These are phyloP conservation scores for Cerastis rubricosa DNA, from an alignment of 2,888 invertebrate genomes.

Conservation along the genomic window DNA sequence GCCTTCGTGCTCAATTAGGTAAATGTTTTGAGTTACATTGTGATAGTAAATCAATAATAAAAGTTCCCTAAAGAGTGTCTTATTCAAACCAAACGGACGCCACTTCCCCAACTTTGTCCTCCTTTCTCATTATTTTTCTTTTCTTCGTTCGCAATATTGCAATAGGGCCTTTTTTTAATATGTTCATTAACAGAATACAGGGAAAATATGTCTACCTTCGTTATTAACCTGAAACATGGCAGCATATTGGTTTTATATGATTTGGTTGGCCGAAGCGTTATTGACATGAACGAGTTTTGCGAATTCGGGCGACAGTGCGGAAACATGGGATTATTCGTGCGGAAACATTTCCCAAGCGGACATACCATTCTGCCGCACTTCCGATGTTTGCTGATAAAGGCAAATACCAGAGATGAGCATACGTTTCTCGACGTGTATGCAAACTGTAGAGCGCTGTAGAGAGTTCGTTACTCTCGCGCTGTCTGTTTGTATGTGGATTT, in stretches of 20 bases:
- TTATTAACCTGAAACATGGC: conserved; percentile 10
- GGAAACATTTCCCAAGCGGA: conserved; percentile 35
- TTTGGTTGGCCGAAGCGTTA: conserved; percentile 29
- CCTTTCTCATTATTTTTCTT: neutral
- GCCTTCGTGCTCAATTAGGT: neutral
- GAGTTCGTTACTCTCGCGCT: neutral
- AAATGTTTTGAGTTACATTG: neutral
- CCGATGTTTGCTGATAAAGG: conserved; percentile 34
- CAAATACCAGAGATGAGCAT: conserved; percentile 22
- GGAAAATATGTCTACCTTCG: neutral
- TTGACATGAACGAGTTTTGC: conserved; percentile 17
- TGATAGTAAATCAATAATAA: neutral
- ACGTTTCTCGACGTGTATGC: conserved; percentile 6
- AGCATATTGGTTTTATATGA: conserved; percentile 24
- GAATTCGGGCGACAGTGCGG: conserved; percentile 36
- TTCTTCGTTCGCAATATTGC: neutral
- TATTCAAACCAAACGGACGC: neutral
- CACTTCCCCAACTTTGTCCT: neutral
- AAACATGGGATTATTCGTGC: conserved; percentile 32
- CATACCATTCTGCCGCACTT: conserved; percentile 34
- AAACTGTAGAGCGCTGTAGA: neutral
- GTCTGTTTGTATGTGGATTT: neutral
- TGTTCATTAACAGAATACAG: neutral
- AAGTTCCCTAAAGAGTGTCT: too few species aligned
- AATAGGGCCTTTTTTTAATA: too few species aligned